phyloP scores from a whole-genome alignment of 2,113 vertebrate species.

The Sinocyclocheilus anophthalmus region DNA sequence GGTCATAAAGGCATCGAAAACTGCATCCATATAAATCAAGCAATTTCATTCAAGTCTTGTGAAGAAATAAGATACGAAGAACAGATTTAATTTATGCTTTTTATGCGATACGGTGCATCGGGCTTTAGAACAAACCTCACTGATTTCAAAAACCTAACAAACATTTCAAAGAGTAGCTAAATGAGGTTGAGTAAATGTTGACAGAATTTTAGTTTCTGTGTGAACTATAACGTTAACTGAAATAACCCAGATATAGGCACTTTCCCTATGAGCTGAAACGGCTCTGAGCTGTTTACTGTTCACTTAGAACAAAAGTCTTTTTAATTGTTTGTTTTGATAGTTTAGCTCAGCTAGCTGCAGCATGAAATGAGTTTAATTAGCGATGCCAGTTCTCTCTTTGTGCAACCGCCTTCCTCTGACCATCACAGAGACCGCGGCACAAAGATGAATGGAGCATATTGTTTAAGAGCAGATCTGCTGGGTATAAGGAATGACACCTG shows the following conservation, averaged over 20 bases:
- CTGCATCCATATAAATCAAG: neutral
- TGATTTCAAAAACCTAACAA: no score
- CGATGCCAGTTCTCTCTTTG: slow-evolving; percentile 68
- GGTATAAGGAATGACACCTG: slow-evolving; percentile 59
- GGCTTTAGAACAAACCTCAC: no score
- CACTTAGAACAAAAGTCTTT: slow-evolving; percentile 15
- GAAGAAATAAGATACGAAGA: no score
- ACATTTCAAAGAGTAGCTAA: no score
- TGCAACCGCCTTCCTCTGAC: slow-evolving; percentile 61
- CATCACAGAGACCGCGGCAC: slow-evolving; percentile 57
- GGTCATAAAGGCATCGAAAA: neutral
- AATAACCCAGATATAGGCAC: neutral
- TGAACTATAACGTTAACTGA: neutral
- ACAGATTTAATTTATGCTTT: no score
- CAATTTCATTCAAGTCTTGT: no score
- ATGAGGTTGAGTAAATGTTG: neutral
- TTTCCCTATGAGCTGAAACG: slow-evolving; percentile 28
- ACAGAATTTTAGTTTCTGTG: neutral
- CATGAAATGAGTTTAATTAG: slow-evolving; percentile 62
- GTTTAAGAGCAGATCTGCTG: slow-evolving; percentile 52
- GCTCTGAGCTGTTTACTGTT: slow-evolving; percentile 42
- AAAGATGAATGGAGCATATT: slow-evolving; percentile 73
- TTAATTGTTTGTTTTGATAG: slow-evolving; percentile 44
- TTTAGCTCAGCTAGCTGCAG: neutral
- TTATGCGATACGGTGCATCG: no score